Evolutionary conservation across 1,140 invertebrate genomes (phyloP).

Genomic region (Harpegnathos saltator): DNA sequence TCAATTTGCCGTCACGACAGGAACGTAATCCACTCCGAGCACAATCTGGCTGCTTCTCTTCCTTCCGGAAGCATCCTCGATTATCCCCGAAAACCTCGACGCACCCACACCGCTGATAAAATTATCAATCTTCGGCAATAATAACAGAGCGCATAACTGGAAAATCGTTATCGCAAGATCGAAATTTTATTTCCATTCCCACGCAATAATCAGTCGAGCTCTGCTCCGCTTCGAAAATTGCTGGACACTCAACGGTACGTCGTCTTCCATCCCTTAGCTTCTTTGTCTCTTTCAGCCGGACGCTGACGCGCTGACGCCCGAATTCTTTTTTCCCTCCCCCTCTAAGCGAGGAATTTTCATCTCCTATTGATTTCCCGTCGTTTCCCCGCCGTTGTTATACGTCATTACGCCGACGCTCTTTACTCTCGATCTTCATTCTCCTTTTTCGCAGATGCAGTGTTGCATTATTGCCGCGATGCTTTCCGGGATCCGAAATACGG

Average conservation of each 20-base stretch:
- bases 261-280: too few relatives aligned
- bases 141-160: not conserved
- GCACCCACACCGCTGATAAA: constrained; percentile 29
- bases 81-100: constrained; percentile 42
- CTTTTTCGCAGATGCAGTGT: not conserved
- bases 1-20: constrained; percentile 49
- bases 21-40: constrained; percentile 32
- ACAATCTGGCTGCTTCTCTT: constrained; percentile 49
- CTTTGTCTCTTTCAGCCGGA: too few relatives aligned
- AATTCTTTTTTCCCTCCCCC: too few relatives aligned
- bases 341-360: not conserved
- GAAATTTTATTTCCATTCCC: constrained; percentile 19
- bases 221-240: not conserved
- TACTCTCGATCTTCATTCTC: too few relatives aligned
- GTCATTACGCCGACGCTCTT: too few relatives aligned
- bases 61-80: constrained; percentile 37
- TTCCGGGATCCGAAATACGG: not conserved
- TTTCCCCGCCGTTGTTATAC: too few relatives aligned
- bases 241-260: not conserved
- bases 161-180: too few relatives aligned
- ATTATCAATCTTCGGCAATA: constrained; percentile 35
- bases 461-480: not conserved
- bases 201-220: not conserved
- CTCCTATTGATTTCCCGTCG: too few relatives aligned
- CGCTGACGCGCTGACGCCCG: too few relatives aligned